A percentile compares a stretch with the other conserved stretches of the same genome.
Evolutionary conservation across 2,888 invertebrate genomes (phyloP).

Genomic region (Polydesmus complanatus): DNA sequence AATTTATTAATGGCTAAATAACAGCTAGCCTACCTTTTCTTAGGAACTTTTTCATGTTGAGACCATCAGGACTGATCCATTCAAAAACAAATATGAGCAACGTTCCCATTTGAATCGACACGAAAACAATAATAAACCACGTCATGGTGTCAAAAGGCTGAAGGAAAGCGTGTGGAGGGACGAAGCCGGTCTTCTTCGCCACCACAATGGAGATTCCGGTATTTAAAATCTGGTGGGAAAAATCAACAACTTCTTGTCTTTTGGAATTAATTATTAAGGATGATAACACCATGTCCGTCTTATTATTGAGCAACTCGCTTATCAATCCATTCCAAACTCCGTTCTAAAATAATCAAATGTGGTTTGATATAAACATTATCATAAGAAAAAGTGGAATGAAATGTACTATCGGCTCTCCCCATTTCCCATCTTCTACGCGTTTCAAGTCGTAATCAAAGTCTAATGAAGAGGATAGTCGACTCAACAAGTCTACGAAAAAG

Average conservation of each 20-base stretch:
- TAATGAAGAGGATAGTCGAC: conserved; percentile 83
- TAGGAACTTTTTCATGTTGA: conserved; percentile 83
- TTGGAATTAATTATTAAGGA: conserved; percentile 76
- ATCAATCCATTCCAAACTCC: conserved; percentile 94
- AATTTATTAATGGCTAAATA: no score
- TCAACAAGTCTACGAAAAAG: conserved; percentile 89
- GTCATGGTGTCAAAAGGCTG: conserved; percentile 96
- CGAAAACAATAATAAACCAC: conserved; percentile 91
- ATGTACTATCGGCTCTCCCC: conserved; percentile 54
- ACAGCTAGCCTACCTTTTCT: no score
- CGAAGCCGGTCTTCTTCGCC: conserved; percentile 85
- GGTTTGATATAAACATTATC: not conserved
- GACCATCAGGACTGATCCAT: conserved; percentile 91
- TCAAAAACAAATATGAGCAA: conserved; percentile 92
- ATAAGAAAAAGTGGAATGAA: not conserved
- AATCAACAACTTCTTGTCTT: conserved; percentile 72
- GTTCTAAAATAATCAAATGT: conserved; percentile 38
- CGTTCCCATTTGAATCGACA: conserved; percentile 89
- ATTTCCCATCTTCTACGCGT: conserved; percentile 75
- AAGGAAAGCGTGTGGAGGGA: conserved; percentile 88
- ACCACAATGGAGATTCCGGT: conserved; percentile 91
- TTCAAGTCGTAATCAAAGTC: conserved; percentile 93
- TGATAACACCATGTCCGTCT: conserved; percentile 93
- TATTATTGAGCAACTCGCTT: conserved; percentile 76
- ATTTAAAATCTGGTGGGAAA: conserved; percentile 92